Evolutionary conservation across 2,888 invertebrate genomes (phyloP), one percentile per base, ranked within the genome.

Genomic region (Machimus rusticus): DNA sequence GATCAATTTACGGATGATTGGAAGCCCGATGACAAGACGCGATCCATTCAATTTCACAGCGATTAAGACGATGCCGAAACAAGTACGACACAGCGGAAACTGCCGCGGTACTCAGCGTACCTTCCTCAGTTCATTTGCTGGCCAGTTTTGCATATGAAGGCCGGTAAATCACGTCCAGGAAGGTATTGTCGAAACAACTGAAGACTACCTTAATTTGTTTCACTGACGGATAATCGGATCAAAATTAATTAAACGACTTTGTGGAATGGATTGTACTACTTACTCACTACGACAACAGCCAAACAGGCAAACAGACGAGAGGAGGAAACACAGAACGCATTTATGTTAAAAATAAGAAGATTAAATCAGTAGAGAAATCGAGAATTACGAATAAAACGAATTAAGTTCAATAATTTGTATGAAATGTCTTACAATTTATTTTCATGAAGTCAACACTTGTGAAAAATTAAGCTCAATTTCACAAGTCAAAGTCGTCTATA

Each of bases 11-110:
- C 37, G 84, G 39, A 57, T 84, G 84, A 84, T 84, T 84, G 84
- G 43, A 84, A 28, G 23, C 5, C 28, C 23, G 66, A 37, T 84
- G 84, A 84, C 84, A 84, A 84, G 84, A 66, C 39, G 39, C 57
- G 57, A 84, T 84, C 84, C 84, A 84, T 84, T 84, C 84, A 84
- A 84, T 84, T 84, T 84, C 84, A 84, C 84, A 16, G 66, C 39
- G 84, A 84, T 84, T 74, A 84, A 84, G 66, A 66, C 23, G 23
- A 66, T 37, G 57, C 39, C 28, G 34, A 34, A 84, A 74, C 34
- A 84, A 39, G 43, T 84, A 66, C 37, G 39, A 66, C 66, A 84
- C 28, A 37, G 39, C 43, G 57, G 57, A 66, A 66, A 39, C 39
- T 8, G 5, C 23, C 16, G 28, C 51, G 76, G 34, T 51, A n/a